Percentiles rank a stretch among this genome's conserved stretches.
Conservation (phyloP, 2,888 invertebrate genomes). For the Conistra vaccinii region DNA sequence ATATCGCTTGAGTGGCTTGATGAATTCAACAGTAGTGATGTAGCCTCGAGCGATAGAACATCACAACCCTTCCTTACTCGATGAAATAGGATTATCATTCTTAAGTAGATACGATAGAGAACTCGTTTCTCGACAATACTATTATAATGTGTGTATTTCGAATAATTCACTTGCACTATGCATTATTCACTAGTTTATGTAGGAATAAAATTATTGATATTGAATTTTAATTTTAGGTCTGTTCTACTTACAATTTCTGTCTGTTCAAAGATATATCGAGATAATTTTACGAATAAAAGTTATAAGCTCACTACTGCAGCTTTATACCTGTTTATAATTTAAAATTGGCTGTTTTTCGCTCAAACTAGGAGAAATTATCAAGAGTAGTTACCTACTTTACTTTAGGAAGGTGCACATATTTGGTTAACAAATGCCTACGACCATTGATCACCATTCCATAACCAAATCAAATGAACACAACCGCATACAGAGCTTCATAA, state of each 20-base stretch:
- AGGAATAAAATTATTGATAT: slow-evolving; percentile 20
- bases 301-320: neutral
- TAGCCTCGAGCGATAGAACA: slow-evolving; percentile 69
- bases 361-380: neutral
- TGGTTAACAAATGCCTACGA: neutral
- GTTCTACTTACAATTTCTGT: neutral
- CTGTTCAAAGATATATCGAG: neutral
- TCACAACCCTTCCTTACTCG: slow-evolving; percentile 73
- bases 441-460: slow-evolving; percentile 1
- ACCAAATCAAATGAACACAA: slow-evolving; percentile 38
- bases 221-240: slow-evolving; percentile 12
- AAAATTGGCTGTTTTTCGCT: neutral
- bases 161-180: slow-evolving; percentile 51
- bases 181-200: slow-evolving; percentile 42
- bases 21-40: slow-evolving; percentile 76
- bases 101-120: slow-evolving; percentile 60
- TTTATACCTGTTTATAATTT: no score
- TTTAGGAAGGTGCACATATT: neutral
- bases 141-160: slow-evolving; percentile 43
- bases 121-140: slow-evolving; percentile 54
- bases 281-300: neutral
- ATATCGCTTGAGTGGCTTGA: slow-evolving; percentile 73
- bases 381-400: no score
- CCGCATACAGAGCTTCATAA: slow-evolving; percentile 15
- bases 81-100: slow-evolving; percentile 76